Evolutionary conservation across 2,888 invertebrate species (phyloP), one percentile per base, ranked within the genome.

Genomic region (Mythimna ferrago): DNA sequence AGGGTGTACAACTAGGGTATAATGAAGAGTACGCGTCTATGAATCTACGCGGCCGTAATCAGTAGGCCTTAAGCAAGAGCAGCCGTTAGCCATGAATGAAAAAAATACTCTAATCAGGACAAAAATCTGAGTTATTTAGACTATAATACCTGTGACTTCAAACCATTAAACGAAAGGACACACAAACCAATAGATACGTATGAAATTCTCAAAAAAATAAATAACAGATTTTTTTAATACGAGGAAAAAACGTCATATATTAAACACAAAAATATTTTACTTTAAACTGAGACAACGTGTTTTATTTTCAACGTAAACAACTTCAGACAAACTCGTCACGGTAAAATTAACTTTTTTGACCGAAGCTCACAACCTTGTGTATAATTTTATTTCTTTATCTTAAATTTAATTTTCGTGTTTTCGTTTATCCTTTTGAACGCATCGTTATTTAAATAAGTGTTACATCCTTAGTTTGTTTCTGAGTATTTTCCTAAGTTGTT

Each of bases 271-370:
- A 71, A n/a, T 2, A 53, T 41, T n/a, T 26, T 26, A 51, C 35
- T 26, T 58, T 11, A 26, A 26, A 58, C 58, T 38, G 14, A 9
- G 26, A 16, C 2, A 4, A 26, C 54, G n/a, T 63, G 19, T 26
- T 4, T 26, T 11, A 32, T 32, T 71, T 68, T 32, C 32, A 32
- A 48, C 11, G 61, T 54, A 64, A 60, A 71, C 35, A 21, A 32
- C 56, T 53, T 53, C 11, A 9, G 71, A 48, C 53, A 53, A 41
- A 35, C 11, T 7, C 53, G 63, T 72, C 56, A 48, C 60, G 58
- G 19, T 35, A 51, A 5, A 65, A 61, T 54, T 51, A 7, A 38
- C 11, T 48, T 68, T 56, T 76, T 67, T 51, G n/a, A 60, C 57
- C 54, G 58, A 58, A 56, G 51, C 38, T 54, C 3, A 38, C 26